Evolutionary conservation across 2,888 invertebrate species (phyloP).

Genomic region (Lathronympha strigana): DNA sequence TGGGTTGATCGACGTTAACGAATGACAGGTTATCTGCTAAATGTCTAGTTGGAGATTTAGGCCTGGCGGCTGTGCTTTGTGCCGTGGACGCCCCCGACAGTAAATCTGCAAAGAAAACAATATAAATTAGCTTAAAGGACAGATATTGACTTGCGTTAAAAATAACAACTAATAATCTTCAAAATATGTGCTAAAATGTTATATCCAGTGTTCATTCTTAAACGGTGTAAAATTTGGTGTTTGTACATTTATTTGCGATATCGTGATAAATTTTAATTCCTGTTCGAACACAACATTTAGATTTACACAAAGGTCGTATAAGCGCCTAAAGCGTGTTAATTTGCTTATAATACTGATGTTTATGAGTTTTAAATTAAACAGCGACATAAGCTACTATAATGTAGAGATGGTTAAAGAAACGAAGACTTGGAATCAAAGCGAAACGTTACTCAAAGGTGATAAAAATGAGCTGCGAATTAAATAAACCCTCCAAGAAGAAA

Average conservation of each 20-base stretch:
- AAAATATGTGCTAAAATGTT: not conserved
- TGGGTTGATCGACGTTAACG: slow-evolving; percentile 81
- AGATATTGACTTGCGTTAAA: not conserved
- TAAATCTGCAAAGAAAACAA: slow-evolving; percentile 70
- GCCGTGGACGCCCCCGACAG: slow-evolving; percentile 69
- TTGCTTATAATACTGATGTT: slow-evolving; percentile 48
- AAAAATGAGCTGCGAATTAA: slow-evolving; percentile 65
- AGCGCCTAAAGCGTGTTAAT: slow-evolving; percentile 60
- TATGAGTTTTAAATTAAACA: slow-evolving; percentile 51
- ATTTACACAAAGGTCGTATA: slow-evolving; percentile 47
- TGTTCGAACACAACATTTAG: slow-evolving; percentile 30
- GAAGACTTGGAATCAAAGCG: slow-evolving; percentile 79
- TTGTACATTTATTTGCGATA: slow-evolving; percentile 25
- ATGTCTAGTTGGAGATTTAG: slow-evolving; percentile 79
- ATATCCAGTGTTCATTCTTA: not conserved
- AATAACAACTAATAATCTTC: not conserved
- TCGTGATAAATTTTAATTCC: not conserved
- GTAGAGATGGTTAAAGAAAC: slow-evolving; percentile 62
- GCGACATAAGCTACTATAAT: slow-evolving; percentile 66
- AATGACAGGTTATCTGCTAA: slow-evolving; percentile 76
- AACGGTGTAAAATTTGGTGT: slow-evolving; percentile 14
- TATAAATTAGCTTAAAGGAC: not conserved
- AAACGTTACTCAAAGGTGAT: slow-evolving; percentile 81
- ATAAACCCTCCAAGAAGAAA: slow-evolving; percentile 57
- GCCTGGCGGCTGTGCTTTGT: slow-evolving; percentile 69